Conservation (phyloP, 1,140 invertebrate genomes). For the Ditylenchus dipsaci region DNA sequence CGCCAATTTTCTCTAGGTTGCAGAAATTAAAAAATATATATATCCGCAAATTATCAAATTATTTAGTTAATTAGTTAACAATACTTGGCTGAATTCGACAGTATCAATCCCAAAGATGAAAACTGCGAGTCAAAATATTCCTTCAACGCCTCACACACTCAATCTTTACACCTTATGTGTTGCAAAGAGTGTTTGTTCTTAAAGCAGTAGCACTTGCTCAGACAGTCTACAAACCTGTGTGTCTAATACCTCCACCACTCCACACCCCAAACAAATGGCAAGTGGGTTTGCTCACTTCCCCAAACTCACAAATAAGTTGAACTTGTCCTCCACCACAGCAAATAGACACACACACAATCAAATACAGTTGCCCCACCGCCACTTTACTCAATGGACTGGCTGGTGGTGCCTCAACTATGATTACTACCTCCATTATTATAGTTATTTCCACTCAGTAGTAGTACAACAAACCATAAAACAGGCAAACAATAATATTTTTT, state of each 20-base stretch:
- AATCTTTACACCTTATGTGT: background rate
- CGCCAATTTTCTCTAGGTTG: too few species aligned
- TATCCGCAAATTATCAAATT: too few species aligned
- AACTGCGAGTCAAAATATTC: too few species aligned
- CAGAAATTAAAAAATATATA: too few species aligned
- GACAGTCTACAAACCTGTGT: constrained; percentile 2
- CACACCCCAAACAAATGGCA: too few species aligned
- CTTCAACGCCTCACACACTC: background rate
- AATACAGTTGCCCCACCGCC: background rate
- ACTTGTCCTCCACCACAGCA: background rate
- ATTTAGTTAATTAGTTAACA: too few species aligned
- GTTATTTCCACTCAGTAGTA: background rate
- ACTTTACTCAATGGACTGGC: background rate
- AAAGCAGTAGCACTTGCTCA: background rate
- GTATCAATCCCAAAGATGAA: too few species aligned
- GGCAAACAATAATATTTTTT: background rate
- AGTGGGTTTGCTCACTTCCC: background rate
- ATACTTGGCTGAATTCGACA: too few species aligned
- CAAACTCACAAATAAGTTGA: background rate
- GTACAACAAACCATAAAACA: constrained; percentile 5
- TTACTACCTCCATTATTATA: background rate
- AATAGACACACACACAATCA: background rate
- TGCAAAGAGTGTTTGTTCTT: background rate
- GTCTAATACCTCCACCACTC: too few species aligned
- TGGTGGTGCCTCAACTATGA: background rate